Base-by-base conservation (phyloP, 23 tunicate genomes). In the Oikopleura albicans region DNA sequence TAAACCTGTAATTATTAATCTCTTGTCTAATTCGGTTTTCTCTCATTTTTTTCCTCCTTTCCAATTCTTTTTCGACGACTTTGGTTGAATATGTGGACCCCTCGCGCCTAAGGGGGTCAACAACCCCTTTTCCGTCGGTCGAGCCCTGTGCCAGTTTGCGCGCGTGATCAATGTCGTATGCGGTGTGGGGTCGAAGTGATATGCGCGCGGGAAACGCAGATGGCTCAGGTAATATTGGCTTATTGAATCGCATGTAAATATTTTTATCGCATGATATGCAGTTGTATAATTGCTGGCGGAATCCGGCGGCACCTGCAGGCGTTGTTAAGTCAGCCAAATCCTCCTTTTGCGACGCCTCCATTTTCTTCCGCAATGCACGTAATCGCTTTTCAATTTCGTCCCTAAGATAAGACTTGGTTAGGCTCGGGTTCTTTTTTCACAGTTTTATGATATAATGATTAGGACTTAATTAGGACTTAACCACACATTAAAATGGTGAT, bases 321-420 rank as follows among this genome's bases (percentile, higher is more conserved):
- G 79, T 71, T 31, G 79, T 37, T 37, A 71, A 29, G 37, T 71
- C 79, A 29, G 2, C 35, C 34, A 71, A 29, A 12, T 29, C 79
- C 31, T 29, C 79, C 31, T 16, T 29, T 16, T 37, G 34, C 31
- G 37, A 16, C 35, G 27, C 35, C 31, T 71, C 79, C 34, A 71
- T 71, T 71, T 71, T 71, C 79, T 71, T 71, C 27, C 79, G 33
- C 79, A 71, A 71, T 37, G 79, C 79, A 29, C 79, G 79, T 12
- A 71, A 29, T 31, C 37, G 33, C 31, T 71, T 27, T 31, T 71
- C 79, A 27, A 71, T 71, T 31, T 71, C 34, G 4, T 71, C 79
- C 35, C 34, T 49, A 49, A 8, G 12, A 49, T 22, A 49, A 12
- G 22, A 22, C 12, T 49, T 49, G 22, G 63, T 49, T 49, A 12